phyloP scores from a whole-genome alignment of 2,797 vertebrate genomes.

The Acanthurus tractus region DNA sequence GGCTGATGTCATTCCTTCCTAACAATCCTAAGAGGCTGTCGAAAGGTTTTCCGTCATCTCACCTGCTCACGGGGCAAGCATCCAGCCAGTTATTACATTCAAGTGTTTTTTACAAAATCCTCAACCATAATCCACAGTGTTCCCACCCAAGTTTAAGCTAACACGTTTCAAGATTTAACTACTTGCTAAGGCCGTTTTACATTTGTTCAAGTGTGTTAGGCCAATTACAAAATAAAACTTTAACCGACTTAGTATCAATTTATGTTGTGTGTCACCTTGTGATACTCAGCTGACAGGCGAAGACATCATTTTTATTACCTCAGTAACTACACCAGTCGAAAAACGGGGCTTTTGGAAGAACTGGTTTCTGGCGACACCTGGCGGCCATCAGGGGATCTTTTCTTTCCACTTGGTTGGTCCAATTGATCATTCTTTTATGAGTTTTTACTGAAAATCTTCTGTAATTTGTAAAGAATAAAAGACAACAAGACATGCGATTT shows the following conservation, averaged over 20 bases:
- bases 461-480: too few relatives aligned
- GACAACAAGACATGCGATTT: too few relatives aligned
- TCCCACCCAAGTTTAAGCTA: background rate
- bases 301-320: slow-evolving; percentile 35
- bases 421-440: background rate
- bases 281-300: slow-evolving; percentile 34
- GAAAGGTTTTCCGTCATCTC: background rate
- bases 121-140: background rate
- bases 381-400: slow-evolving; percentile 33
- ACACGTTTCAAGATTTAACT: too few relatives aligned
- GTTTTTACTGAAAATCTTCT: too few relatives aligned
- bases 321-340: slow-evolving; percentile 33
- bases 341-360: background rate
- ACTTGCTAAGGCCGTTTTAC: too few relatives aligned
- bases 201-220: background rate
- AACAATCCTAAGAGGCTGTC: background rate
- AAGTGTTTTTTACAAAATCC: background rate
- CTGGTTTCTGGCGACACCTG: slow-evolving; percentile 66
- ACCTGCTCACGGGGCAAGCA: slow-evolving; percentile 1
- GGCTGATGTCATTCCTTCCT: slow-evolving; percentile 23
- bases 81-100: background rate
- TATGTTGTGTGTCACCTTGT: background rate
- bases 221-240: background rate
- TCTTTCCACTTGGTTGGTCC: background rate
- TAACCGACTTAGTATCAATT: background rate